phyloP scores from a whole-genome alignment of 2,888 invertebrate species.

The Meganola albula region DNA sequence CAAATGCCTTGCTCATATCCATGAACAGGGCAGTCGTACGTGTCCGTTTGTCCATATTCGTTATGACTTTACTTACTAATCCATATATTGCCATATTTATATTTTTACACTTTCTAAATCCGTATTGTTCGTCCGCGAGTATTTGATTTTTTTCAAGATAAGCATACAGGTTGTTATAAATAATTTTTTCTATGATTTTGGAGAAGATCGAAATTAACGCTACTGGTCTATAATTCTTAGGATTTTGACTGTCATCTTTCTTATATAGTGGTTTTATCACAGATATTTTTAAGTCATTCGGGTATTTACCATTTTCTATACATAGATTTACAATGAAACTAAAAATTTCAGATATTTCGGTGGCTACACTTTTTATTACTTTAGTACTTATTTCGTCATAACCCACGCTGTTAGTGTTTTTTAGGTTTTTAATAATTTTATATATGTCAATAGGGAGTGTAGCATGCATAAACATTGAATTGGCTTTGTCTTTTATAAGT shows the following conservation, averaged over 20 bases:
- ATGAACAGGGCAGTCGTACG: not conserved
- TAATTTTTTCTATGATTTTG: not conserved
- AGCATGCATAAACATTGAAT: conserved; percentile 8
- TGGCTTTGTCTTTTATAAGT: not conserved
- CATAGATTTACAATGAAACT: conserved; percentile 1
- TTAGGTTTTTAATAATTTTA: conserved; percentile 8
- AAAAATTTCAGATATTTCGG: not conserved
- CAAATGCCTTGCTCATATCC: conserved; percentile 1
- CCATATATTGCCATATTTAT: conserved; percentile 4
- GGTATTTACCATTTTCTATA: conserved; percentile 13
- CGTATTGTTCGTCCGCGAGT: not conserved
- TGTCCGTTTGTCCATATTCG: not conserved
- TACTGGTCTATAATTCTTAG: not conserved
- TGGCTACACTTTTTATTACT: not conserved
- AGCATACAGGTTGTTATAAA: not conserved
- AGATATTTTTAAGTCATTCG: not conserved
- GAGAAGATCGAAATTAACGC: not conserved
- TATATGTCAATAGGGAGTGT: conserved; percentile 3
- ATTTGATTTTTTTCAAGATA: not conserved
- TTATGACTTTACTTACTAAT: not conserved
- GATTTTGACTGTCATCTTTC: not conserved
- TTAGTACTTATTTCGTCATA: conserved; percentile 10
- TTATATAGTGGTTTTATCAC: not conserved
- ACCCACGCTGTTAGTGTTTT: conserved; percentile 12
- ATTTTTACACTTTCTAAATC: not conserved